A percentile compares a stretch with the other conserved stretches of the same genome.
Conservation (phyloP, 2,113 vertebrate species). For the Polypterus senegalus region DNA sequence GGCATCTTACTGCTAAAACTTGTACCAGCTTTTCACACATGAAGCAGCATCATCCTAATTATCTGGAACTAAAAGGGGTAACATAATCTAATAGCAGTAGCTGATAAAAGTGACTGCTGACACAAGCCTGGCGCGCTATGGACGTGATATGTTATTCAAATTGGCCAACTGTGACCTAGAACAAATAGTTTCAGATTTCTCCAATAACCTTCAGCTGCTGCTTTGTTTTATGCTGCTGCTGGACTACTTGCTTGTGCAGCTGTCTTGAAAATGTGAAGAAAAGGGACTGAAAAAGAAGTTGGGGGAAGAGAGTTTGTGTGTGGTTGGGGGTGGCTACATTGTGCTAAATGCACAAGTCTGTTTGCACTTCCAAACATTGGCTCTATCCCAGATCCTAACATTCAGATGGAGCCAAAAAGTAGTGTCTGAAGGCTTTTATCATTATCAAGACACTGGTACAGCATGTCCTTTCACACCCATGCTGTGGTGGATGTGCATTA, state of each 20-base stretch:
- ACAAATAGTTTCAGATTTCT: constrained; percentile 18
- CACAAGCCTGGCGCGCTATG: neutral
- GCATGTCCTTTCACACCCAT: too few species aligned
- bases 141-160: constrained; percentile 10
- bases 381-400: neutral
- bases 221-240: constrained; percentile 14
- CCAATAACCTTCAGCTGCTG: neutral
- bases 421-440: too few species aligned
- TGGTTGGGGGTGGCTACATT: too few species aligned
- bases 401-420: neutral
- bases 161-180: constrained; percentile 24
- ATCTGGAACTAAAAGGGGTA: too few species aligned
- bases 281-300: neutral
- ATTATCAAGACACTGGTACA: too few species aligned
- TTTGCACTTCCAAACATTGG: neutral
- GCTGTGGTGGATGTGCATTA: too few species aligned
- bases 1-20: too few species aligned
- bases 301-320: too few species aligned
- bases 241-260: constrained; percentile 22
- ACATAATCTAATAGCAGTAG: neutral
- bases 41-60: too few species aligned
- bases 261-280: neutral
- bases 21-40: too few species aligned
- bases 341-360: neutral
- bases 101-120: neutral